Evolutionary conservation across 2,888 invertebrate species (phyloP).

Genomic region (Limnephilus auricula): DNA sequence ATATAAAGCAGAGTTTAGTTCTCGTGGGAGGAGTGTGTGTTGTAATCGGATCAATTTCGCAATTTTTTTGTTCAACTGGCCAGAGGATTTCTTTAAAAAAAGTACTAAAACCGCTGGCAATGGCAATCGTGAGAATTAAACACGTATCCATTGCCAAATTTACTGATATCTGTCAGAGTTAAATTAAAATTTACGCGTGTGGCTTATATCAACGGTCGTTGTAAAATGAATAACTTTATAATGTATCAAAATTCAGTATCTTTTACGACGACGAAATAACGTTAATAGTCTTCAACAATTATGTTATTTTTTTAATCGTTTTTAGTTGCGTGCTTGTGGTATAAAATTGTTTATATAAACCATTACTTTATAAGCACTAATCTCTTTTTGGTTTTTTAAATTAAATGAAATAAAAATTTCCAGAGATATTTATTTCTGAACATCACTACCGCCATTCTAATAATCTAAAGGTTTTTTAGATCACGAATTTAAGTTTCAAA

Average conservation of each 20-base stretch:
- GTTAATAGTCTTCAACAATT: not conserved
- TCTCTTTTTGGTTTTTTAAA: not conserved
- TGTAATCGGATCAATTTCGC: slow-evolving; percentile 13
- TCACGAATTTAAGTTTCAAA: not conserved
- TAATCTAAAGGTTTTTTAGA: not conserved
- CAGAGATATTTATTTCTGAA: not conserved
- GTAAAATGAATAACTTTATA: not conserved
- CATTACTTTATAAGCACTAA: not conserved
- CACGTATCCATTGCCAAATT: not conserved
- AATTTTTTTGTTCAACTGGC: slow-evolving; percentile 20
- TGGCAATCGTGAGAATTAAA: slow-evolving; percentile 13
- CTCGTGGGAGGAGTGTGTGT: not conserved
- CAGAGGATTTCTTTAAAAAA: not conserved
- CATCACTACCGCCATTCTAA: not conserved
- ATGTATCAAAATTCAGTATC: not conserved
- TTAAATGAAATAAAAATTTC: not conserved
- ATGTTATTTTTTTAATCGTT: not conserved
- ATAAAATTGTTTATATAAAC: not conserved
- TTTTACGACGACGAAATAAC: too few relatives aligned
- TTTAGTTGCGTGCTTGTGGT: not conserved
- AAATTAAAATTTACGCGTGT: not conserved
- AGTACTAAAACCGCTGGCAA: not conserved
- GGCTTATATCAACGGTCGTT: not conserved
- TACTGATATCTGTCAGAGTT: not conserved
- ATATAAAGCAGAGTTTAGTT: slow-evolving; percentile 30